Percentiles rank a stretch among this genome's conserved stretches.
Evolutionary conservation across 2,797 vertebrate genomes (phyloP).

Genomic region (Siniperca undulata): DNA sequence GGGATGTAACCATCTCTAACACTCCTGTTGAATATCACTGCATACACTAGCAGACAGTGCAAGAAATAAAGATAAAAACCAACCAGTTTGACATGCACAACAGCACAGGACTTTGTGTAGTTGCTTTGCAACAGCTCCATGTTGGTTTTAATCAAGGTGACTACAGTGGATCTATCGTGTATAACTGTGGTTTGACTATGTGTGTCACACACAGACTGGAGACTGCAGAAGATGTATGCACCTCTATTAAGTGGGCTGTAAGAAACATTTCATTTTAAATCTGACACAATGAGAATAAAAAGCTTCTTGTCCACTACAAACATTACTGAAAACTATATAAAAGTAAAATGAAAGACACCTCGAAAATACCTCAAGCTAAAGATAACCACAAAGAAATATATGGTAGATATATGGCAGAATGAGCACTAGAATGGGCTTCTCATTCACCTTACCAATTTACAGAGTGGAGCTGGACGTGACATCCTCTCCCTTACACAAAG

Average conservation of each 20-base stretch:
- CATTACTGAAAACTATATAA: not conserved
- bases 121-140: constrained; percentile 15
- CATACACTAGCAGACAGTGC: not conserved
- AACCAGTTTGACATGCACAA: constrained; percentile 2
- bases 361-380: constrained; percentile 16
- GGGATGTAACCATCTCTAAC: not conserved
- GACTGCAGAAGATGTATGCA: not conserved
- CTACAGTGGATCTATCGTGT: not conserved
- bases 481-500: constrained; percentile 17
- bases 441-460: constrained; percentile 17
- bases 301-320: not conserved
- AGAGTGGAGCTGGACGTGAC: not conserved
- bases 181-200: not conserved
- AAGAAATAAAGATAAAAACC: constrained; percentile 1
- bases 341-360: constrained; percentile 22
- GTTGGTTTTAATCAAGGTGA: constrained; percentile 13
- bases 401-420: not conserved
- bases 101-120: not conserved
- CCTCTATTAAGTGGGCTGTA: not conserved
- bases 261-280: not conserved
- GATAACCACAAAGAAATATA: constrained; percentile 7
- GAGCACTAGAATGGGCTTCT: not conserved
- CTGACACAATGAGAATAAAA: not conserved
- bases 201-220: not conserved
- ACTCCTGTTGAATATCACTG: not conserved